Conservation (phyloP, 2,888 invertebrate genomes). For the Gerris lacustris region DNA sequence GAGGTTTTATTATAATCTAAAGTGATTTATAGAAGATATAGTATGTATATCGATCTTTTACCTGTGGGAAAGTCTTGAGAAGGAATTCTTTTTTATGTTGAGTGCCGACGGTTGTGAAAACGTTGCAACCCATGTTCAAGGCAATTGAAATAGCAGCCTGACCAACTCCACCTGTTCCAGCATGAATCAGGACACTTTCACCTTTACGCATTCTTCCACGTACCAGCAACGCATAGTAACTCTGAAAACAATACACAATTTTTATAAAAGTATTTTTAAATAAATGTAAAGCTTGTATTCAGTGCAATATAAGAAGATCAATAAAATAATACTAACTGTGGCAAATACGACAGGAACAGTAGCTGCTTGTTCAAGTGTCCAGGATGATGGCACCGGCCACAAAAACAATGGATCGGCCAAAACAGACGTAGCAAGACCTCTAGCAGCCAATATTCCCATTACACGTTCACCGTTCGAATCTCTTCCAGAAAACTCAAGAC, state of each 20-base stretch:
- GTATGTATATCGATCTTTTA: no score
- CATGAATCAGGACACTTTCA: slow-evolving; percentile 81
- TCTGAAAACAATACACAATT: slow-evolving; percentile 36
- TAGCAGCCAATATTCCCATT: slow-evolving; percentile 86
- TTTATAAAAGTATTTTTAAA: no score
- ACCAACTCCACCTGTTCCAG: slow-evolving; percentile 92
- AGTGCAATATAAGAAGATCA: no score
- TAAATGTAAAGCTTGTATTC: no score
- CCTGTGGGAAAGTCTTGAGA: slow-evolving; percentile 67
- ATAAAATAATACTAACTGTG: slow-evolving; percentile 45
- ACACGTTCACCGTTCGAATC: slow-evolving; percentile 60
- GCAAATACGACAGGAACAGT: slow-evolving; percentile 90
- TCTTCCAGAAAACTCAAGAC: slow-evolving; percentile 85
- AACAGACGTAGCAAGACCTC: slow-evolving; percentile 80
- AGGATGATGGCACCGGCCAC: slow-evolving; percentile 77
- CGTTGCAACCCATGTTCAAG: slow-evolving; percentile 73
- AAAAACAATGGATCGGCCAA: slow-evolving; percentile 70
- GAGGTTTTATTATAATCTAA: no score
- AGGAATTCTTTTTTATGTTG: slow-evolving; percentile 77
- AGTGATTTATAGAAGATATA: no score
- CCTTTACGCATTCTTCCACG: slow-evolving; percentile 75
- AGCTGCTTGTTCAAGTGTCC: slow-evolving; percentile 86
- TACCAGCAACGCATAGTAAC: slow-evolving; percentile 78
- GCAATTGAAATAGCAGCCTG: slow-evolving; percentile 94
- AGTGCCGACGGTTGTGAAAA: slow-evolving; percentile 85